Percentiles rank a stretch among this genome's conserved stretches.
Evolutionary conservation across 2,888 invertebrate genomes (phyloP).

Genomic region (Melanostoma mellinum): DNA sequence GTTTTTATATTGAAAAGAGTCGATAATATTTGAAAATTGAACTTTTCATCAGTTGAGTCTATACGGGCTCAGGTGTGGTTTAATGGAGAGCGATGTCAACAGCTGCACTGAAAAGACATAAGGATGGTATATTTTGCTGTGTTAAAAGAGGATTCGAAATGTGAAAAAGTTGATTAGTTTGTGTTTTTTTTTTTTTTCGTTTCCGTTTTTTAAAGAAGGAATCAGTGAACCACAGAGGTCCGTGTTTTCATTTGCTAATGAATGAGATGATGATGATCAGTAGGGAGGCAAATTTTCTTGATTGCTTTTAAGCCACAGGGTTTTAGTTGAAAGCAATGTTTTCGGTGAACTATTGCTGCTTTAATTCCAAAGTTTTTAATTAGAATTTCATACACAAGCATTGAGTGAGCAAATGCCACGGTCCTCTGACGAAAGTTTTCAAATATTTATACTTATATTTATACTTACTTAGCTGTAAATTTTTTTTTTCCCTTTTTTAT

Average conservation of each 20-base stretch:
- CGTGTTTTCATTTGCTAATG: conserved; percentile 25
- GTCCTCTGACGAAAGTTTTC: no score
- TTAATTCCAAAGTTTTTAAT: no score
- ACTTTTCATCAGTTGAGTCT: conserved; percentile 32
- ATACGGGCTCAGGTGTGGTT: conserved; percentile 10
- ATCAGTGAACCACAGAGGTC: conserved; percentile 4
- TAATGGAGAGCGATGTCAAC: background rate
- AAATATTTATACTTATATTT: no score
- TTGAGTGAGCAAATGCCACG: no score
- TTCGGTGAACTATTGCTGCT: no score
- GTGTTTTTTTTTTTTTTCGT: background rate
- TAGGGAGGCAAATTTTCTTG: conserved; percentile 26
- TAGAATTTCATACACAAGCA: no score
- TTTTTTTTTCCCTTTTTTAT: no score
- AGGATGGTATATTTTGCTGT: conserved; percentile 2
- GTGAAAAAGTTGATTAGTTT: conserved; percentile 7
- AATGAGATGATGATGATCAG: background rate
- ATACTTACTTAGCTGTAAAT: no score
- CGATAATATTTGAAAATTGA: conserved; percentile 58
- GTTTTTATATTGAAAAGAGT: conserved; percentile 2
- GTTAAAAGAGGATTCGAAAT: conserved; percentile 11
- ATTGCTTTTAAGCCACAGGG: no score
- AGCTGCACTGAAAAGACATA: conserved; percentile 8
- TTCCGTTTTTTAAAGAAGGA: conserved; percentile 2
- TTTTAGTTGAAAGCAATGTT: no score